phyloP scores from a whole-genome alignment of 2,113 vertebrate genomes.

The Murina feae region DNA sequence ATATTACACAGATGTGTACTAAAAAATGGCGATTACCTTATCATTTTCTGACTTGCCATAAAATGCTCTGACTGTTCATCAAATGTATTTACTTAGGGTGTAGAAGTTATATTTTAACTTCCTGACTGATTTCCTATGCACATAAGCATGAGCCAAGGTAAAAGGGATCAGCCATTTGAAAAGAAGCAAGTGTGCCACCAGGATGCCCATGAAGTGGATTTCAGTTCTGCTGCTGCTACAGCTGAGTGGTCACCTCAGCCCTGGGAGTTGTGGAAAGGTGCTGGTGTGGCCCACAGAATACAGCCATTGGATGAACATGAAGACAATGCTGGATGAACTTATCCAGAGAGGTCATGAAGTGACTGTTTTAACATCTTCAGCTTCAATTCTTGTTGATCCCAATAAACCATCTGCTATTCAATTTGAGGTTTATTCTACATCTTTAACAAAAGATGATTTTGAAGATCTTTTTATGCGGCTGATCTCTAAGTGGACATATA shows the following conservation, averaged over 20 bases:
- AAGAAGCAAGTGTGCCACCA: neutral
- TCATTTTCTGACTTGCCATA: too few relatives aligned
- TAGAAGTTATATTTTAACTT: neutral
- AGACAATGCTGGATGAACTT: too few relatives aligned
- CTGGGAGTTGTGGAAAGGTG: neutral
- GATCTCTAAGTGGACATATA: neutral
- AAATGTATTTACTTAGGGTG: too few relatives aligned
- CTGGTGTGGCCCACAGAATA: neutral
- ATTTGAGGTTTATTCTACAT: slow-evolving; percentile 67
- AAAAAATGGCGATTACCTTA: too few relatives aligned
- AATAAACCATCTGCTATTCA: slow-evolving; percentile 50
- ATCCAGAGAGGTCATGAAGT: too few relatives aligned
- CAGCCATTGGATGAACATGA: too few relatives aligned
- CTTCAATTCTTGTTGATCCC: slow-evolving; percentile 71
- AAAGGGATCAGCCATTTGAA: neutral
- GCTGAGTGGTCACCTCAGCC: neutral
- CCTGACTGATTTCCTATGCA: neutral
- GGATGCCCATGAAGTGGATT: neutral
- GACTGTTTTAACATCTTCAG: slow-evolving; percentile 73
- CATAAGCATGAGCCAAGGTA: neutral
- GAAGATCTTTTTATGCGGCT: neutral
- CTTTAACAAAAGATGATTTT: neutral
- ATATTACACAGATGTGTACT: too few relatives aligned
- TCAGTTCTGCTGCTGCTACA: neutral
- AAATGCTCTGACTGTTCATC: too few relatives aligned